phyloP scores from a whole-genome alignment of 2,888 invertebrate species.

The Idaea dimidiata region DNA sequence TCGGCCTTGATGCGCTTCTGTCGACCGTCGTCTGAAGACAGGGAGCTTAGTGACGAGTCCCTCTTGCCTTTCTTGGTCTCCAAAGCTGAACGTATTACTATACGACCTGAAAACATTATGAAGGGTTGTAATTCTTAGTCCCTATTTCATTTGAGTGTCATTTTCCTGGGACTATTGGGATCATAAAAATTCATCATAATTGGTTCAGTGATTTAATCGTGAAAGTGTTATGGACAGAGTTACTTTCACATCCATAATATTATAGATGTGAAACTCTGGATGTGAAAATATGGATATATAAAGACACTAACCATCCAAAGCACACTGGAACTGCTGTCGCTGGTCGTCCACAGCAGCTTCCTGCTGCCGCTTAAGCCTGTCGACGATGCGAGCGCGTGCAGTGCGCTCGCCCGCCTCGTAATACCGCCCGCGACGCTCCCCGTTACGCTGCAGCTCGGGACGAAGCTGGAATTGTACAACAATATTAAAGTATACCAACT shows the following conservation, averaged over 20 bases:
- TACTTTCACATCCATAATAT: too few relatives aligned
- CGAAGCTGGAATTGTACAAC: constrained; percentile 38
- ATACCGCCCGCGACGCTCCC: constrained; percentile 36
- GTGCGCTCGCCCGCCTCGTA: constrained; percentile 47
- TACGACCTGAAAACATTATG: constrained; percentile 55
- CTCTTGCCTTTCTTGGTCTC: constrained; percentile 65
- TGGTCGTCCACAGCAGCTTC: constrained; percentile 75
- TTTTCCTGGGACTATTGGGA: too few relatives aligned
- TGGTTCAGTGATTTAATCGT: too few relatives aligned
- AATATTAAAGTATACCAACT: not conserved
- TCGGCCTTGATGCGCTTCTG: constrained; percentile 55
- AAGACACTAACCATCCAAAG: constrained; percentile 68
- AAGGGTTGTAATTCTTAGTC: too few relatives aligned
- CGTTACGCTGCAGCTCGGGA: constrained; percentile 48
- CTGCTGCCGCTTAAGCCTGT: constrained; percentile 65
- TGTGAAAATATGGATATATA: too few relatives aligned
- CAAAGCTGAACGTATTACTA: constrained; percentile 68
- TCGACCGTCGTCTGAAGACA: constrained; percentile 51
- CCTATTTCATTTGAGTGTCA: too few relatives aligned
- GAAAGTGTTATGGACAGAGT: too few relatives aligned
- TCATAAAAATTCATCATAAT: too few relatives aligned
- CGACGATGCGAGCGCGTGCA: constrained; percentile 59
- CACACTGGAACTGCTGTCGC: constrained; percentile 73
- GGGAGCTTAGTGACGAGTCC: constrained; percentile 57
- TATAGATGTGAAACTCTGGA: too few relatives aligned